These are phyloP conservation scores for Danaus plexippus DNA, from an alignment of 1,140 invertebrate species.

Conservation along the genomic window DNA sequence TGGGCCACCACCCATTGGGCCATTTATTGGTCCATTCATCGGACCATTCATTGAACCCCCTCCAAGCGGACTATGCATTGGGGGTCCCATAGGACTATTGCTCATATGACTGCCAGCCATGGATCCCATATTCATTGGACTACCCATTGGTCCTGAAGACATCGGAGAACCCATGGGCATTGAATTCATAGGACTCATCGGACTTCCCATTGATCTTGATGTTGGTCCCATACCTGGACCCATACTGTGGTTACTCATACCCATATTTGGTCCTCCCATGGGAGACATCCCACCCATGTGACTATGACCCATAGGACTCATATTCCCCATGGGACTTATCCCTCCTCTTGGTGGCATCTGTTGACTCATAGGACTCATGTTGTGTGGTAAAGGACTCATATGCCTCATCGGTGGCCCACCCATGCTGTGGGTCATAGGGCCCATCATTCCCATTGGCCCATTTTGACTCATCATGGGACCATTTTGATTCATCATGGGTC, in stretches of 20 bases:
- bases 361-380: constrained; percentile 79
- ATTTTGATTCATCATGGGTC: constrained; percentile 76
- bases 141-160: constrained; percentile 79
- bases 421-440: constrained; percentile 74
- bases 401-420: constrained; percentile 79
- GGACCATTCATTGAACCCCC: constrained; percentile 68
- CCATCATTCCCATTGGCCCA: constrained; percentile 74
- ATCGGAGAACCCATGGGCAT: constrained; percentile 81
- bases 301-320: constrained; percentile 76
- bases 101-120: constrained; percentile 74
- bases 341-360: constrained; percentile 75
- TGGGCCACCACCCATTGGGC: constrained; percentile 50
- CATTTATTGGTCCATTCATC: constrained; percentile 69
- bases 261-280: constrained; percentile 71
- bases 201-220: constrained; percentile 74
- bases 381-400: constrained; percentile 78
- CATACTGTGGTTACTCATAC: constrained; percentile 70
- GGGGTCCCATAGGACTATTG: constrained; percentile 76
- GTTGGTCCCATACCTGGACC: constrained; percentile 72
- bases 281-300: constrained; percentile 71
- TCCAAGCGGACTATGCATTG: constrained; percentile 71
- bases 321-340: constrained; percentile 78
- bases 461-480: constrained; percentile 72
- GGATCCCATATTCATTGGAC: constrained; percentile 77
- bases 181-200: constrained; percentile 80